Percentiles rank a stretch among this genome's conserved stretches.
phyloP scores from a whole-genome alignment of 2,113 vertebrate species.

The Cavia porcellus region DNA sequence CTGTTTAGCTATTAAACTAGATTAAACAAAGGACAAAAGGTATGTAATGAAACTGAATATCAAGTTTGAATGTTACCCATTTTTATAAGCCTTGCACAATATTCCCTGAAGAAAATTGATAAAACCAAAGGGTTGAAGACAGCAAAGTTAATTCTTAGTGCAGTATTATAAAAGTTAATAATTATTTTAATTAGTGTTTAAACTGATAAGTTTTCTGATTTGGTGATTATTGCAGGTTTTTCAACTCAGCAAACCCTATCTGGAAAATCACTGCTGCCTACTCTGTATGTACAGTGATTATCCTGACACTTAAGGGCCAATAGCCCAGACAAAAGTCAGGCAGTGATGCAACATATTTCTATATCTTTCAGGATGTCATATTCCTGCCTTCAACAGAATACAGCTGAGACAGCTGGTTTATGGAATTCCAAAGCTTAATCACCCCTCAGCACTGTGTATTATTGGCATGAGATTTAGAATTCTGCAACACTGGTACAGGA shows the following conservation, averaged over 20 bases:
- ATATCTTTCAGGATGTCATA: neutral
- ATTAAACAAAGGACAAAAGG: neutral
- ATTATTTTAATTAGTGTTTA: conserved; percentile 64
- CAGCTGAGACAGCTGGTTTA: neutral
- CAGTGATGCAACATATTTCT: neutral
- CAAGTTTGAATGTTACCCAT: conserved; percentile 16
- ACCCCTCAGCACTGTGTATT: neutral
- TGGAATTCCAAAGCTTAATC: conserved; percentile 7
- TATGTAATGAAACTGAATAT: neutral
- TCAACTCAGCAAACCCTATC: neutral
- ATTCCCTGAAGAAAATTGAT: neutral
- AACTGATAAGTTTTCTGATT: conserved; percentile 29
- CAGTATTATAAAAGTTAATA: neutral
- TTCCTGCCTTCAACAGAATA: neutral
- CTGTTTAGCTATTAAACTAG: conserved; percentile 10
- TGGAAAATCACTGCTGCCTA: conserved; percentile 17
- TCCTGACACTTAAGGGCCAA: neutral
- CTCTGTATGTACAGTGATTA: neutral
- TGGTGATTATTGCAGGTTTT: conserved; percentile 50
- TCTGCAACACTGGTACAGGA: neutral
- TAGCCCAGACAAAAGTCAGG: neutral
- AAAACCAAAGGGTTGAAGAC: conserved; percentile 23
- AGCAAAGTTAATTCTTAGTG: neutral
- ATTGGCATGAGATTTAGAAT: neutral
- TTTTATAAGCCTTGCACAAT: neutral